Conservation (phyloP, 2,888 invertebrate species). For the Dascillus cervinus region DNA sequence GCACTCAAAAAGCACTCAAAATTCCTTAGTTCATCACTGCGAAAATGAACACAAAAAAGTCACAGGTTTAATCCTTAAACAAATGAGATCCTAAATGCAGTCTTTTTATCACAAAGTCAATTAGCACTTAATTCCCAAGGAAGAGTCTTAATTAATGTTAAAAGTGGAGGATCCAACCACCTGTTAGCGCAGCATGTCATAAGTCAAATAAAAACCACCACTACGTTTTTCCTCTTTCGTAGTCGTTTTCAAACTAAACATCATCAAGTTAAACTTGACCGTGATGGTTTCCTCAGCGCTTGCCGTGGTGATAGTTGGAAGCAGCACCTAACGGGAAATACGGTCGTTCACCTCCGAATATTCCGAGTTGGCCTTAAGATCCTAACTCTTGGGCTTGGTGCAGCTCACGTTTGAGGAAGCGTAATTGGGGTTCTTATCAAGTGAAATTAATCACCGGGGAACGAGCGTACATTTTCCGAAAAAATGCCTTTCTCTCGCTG, state of each 20-base stretch:
- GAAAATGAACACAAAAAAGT: too few relatives aligned
- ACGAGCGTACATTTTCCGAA: too few relatives aligned
- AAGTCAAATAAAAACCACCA: conserved; percentile 9
- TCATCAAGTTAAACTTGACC: conserved; percentile 42
- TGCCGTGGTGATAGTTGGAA: conserved; percentile 36
- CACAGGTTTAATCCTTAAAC: too few relatives aligned
- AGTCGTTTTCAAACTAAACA: conserved; percentile 40
- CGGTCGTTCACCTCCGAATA: conserved; percentile 43
- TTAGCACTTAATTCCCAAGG: too few relatives aligned
- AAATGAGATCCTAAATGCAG: too few relatives aligned
- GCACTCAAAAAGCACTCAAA: too few relatives aligned
- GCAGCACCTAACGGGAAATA: conserved; percentile 32
- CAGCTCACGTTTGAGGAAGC: conserved; percentile 29
- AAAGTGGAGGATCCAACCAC: too few relatives aligned
- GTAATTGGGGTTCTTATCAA: conserved; percentile 14
- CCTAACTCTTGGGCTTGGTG: conserved; percentile 23
- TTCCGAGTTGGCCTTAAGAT: conserved; percentile 24
- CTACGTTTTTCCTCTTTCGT: conserved; percentile 28
- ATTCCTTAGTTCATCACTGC: too few relatives aligned
- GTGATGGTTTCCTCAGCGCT: conserved; percentile 37
- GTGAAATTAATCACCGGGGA: conserved; percentile 20
- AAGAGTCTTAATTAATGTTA: too few relatives aligned
- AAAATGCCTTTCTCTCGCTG: neutral
- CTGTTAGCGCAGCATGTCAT: conserved; percentile 15
- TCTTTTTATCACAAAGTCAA: too few relatives aligned